A percentile compares a stretch with the other conserved stretches of the same genome.
phyloP scores from a whole-genome alignment of 53 echinoderm and acorn worm species.

The Holothuria scabra region DNA sequence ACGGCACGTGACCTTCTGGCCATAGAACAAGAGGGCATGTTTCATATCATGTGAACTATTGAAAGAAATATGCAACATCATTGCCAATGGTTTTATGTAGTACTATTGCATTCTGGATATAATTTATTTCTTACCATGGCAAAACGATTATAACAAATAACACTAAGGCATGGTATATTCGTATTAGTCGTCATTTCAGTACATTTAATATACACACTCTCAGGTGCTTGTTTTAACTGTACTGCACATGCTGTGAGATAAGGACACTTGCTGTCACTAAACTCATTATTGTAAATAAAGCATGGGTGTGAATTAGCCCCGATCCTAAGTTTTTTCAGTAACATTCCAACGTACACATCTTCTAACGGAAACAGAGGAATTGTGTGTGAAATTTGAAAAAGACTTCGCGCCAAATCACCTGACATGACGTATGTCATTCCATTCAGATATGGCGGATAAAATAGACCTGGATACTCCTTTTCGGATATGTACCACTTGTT shows the following conservation, averaged over 20 bases:
- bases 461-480: background rate
- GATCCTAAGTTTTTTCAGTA: background rate
- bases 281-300: background rate
- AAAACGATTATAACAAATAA: constrained; percentile 21
- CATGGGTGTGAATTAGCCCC: background rate
- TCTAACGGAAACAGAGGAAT: background rate
- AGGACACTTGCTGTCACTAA: background rate
- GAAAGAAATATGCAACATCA: no score
- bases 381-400: background rate
- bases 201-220: background rate
- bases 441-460: constrained; percentile 21
- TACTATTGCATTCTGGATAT: constrained; percentile 3
- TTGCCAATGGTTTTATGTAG: no score
- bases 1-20: no score
- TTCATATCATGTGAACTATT: no score
- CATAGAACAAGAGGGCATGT: no score
- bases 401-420: constrained; percentile 1
- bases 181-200: no score
- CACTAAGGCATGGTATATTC: background rate
- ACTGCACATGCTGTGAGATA: background rate
- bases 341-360: constrained; percentile 13
- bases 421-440: constrained; percentile 21
- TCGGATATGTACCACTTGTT: constrained; percentile 24
- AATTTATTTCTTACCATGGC: constrained; percentile 14
- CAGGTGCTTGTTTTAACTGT: background rate